phyloP scores from a whole-genome alignment of 1,140 invertebrate species.

The Diabrotica undecimpunctata region DNA sequence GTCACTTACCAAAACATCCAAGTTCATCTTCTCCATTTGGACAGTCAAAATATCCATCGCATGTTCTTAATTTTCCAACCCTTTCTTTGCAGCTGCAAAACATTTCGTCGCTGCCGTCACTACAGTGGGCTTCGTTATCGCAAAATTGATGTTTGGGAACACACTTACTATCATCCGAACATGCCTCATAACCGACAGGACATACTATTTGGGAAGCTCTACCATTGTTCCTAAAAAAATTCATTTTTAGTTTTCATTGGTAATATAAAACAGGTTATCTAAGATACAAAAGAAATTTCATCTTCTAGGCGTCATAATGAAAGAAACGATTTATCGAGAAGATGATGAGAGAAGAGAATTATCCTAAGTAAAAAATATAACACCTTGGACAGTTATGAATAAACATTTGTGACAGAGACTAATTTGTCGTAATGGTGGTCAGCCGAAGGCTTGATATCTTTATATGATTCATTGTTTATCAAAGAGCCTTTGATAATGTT shows the following conservation, averaged over 20 bases:
- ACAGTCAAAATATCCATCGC: slow-evolving; percentile 79
- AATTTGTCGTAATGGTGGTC: too few species aligned
- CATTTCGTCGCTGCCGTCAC: slow-evolving; percentile 76
- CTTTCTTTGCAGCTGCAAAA: slow-evolving; percentile 68
- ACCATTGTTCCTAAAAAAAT: slow-evolving; percentile 32
- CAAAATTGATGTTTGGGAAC: slow-evolving; percentile 62
- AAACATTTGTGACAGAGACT: too few species aligned
- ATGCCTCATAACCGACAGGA: slow-evolving; percentile 41
- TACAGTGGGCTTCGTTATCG: slow-evolving; percentile 71
- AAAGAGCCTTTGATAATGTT: too few species aligned
- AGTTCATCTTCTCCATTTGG: slow-evolving; percentile 74
- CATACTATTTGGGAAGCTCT: slow-evolving; percentile 37
- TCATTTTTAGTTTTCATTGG: not conserved
- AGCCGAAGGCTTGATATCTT: too few species aligned
- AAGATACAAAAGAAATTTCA: too few species aligned
- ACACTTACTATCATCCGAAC: slow-evolving; percentile 57
- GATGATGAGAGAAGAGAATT: too few species aligned
- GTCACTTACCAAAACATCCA: slow-evolving; percentile 61
- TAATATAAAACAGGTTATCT: too few species aligned
- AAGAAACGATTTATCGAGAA: too few species aligned
- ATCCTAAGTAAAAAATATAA: too few species aligned
- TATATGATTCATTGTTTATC: too few species aligned
- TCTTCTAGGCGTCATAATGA: too few species aligned
- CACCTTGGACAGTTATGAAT: too few species aligned
- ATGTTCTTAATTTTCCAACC: slow-evolving; percentile 60